Evolutionary conservation across 2,888 invertebrate species (phyloP).

Genomic region (Ornithoptera priamus): DNA sequence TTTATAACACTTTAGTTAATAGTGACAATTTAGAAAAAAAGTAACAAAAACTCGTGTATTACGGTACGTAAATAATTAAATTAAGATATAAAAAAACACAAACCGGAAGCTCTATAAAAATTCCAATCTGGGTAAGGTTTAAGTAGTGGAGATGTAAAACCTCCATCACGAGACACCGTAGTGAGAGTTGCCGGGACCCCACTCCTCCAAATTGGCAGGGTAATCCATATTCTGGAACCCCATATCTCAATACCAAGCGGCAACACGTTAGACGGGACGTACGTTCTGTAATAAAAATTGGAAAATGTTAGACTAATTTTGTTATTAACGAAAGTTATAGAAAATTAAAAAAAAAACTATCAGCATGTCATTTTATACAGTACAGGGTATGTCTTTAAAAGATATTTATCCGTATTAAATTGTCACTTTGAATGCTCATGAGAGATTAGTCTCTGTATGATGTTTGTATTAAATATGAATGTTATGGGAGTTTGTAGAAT

Average conservation of each 20-base stretch:
- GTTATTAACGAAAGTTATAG: too few species aligned
- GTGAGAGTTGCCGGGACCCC: slow-evolving; percentile 88
- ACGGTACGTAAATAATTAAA: neutral
- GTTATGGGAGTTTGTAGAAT: too few species aligned
- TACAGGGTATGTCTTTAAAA: too few species aligned
- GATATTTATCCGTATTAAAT: too few species aligned
- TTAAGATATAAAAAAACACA: slow-evolving; percentile 33
- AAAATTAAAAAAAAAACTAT: too few species aligned
- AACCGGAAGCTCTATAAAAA: slow-evolving; percentile 81
- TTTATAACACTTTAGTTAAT: too few species aligned
- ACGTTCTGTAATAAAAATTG: slow-evolving; percentile 65
- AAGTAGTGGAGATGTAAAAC: slow-evolving; percentile 79
- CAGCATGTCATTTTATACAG: too few species aligned
- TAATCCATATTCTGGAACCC: slow-evolving; percentile 85
- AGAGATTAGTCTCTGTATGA: too few species aligned
- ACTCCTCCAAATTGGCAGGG: slow-evolving; percentile 87
- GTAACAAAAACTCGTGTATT: too few species aligned
- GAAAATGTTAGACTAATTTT: neutral
- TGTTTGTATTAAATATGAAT: too few species aligned
- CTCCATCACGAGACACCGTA: slow-evolving; percentile 81
- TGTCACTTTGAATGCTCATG: too few species aligned
- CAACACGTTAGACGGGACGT: slow-evolving; percentile 85
- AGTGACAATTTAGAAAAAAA: too few species aligned
- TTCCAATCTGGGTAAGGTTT: slow-evolving; percentile 88
- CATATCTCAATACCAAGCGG: slow-evolving; percentile 87